Conservation (phyloP, 1,140 invertebrate genomes). For the Drosophila setifemur region DNA sequence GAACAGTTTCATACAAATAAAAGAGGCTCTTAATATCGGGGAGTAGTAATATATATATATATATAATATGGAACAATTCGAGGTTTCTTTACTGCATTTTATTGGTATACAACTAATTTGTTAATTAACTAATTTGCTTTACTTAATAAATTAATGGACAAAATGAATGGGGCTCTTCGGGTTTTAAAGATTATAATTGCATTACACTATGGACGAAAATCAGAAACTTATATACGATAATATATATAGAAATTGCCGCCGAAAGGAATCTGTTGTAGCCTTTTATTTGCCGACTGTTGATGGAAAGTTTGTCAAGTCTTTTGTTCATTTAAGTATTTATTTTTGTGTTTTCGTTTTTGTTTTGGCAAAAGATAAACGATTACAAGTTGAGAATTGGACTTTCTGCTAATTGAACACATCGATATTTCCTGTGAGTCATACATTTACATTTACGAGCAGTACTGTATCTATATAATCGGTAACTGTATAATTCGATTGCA, state of each 20-base stretch:
- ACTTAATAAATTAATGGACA: constrained; percentile 69
- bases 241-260: constrained; percentile 28
- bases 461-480: neutral
- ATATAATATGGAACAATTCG: constrained; percentile 28
- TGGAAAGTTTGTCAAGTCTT: constrained; percentile 9
- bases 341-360: neutral
- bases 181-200: constrained; percentile 31
- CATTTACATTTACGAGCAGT: constrained; percentile 5
- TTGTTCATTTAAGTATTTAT: neutral
- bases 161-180: constrained; percentile 33
- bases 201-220: constrained; percentile 72
- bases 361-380: constrained; percentile 12
- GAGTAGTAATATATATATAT: constrained; percentile 5
- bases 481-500: constrained; percentile 14
- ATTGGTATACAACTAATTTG: constrained; percentile 43
- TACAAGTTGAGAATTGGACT: constrained; percentile 5
- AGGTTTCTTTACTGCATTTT: constrained; percentile 11
- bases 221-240: constrained; percentile 39
- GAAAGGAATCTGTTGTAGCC: constrained; percentile 1
- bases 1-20: constrained; percentile 10
- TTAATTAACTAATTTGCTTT: constrained; percentile 75
- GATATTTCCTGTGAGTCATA: constrained; percentile 8
- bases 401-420: constrained; percentile 37
- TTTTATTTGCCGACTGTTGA: neutral
- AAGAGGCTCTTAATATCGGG: too few species aligned